Percentiles rank a stretch among this genome's conserved stretches.
phyloP scores from a whole-genome alignment of 2,113 vertebrate species.

The Gadus chalcogrammus region DNA sequence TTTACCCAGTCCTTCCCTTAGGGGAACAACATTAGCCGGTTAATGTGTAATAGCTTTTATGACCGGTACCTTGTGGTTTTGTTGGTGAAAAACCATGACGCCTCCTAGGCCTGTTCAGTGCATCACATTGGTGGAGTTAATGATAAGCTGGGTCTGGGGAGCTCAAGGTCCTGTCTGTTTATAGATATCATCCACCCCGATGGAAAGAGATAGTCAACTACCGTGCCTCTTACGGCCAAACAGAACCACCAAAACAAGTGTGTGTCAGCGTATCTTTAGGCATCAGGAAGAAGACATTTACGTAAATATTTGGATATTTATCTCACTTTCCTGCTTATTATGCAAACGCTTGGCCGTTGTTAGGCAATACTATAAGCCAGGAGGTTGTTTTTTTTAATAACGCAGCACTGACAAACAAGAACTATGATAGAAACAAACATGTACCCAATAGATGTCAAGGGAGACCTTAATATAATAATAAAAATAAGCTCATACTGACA shows the following conservation, averaged over 20 bases:
- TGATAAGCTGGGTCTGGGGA: constrained; percentile 23
- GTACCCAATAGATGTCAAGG: too few relatives aligned
- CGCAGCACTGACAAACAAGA: too few relatives aligned
- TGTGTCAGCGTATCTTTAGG: not conserved
- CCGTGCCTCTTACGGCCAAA: not conserved
- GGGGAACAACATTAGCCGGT: not conserved
- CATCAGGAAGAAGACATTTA: too few relatives aligned
- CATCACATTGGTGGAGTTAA: constrained; percentile 18
- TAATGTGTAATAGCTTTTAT: not conserved
- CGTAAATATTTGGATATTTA: too few relatives aligned
- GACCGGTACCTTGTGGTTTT: not conserved
- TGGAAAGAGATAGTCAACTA: constrained; percentile 3
- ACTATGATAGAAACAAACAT: too few relatives aligned
- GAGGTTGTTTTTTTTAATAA: too few relatives aligned
- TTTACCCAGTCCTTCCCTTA: too few relatives aligned
- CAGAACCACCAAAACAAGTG: not conserved
- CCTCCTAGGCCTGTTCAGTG: constrained; percentile 9
- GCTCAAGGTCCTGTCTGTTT: constrained; percentile 33
- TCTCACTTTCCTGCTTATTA: too few relatives aligned
- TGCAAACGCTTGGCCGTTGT: not conserved
- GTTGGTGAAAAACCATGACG: constrained; percentile 9
- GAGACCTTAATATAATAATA: too few relatives aligned
- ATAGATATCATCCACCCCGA: constrained; percentile 1
- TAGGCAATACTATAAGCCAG: too few relatives aligned
- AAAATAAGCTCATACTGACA: too few relatives aligned